Base-by-base conservation (phyloP, 2,797 vertebrate species). In the Salarias fasciatus region DNA sequence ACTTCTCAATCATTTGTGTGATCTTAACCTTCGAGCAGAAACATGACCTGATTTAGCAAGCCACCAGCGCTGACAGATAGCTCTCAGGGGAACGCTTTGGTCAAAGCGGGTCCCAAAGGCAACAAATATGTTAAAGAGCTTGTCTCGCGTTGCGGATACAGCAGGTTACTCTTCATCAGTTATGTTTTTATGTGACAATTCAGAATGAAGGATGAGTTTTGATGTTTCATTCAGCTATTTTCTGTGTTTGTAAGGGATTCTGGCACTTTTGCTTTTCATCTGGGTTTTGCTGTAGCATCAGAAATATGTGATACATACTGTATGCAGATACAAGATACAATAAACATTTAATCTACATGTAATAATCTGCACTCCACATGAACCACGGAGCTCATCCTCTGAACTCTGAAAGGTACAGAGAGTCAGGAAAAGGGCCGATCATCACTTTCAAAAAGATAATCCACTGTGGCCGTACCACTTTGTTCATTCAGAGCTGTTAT, bases 1-100 rank as follows among this genome's bases (percentile, higher is more conserved):
- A 65, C 69, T 62, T 84, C 77, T 88, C 83, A 84, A 86, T 87
- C 79, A 78, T 77, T 62, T 78, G 53, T 80, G 81, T 80, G 77
- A 86, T 79, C 61, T 75, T 85, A 84, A 86, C 78, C 82, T 69
- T 53, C 57, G 51, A 80, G 55, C 60, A 59, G 75, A 86, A 87
- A 89, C 75, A 75, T 71, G 71, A 84, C 62, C 69, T 65, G 54
- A 64, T 81, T 82, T 72, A 66, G 88, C 56, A 80, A 74, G 77
- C 72, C 74, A 78, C 72, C 61, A 58, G 49, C 59, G 57, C 48
- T 83, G 78, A 82, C 53, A 51, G 80, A 70, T 58, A 52, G 48
- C 52, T 72, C 54, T 29, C 9, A 10, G 15, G 69, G 69, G 52
- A 67, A 62, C 5, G 0, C 37, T 63, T 75, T 60, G 57, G 64